Conservation (phyloP, 2,888 invertebrate species). For the Gandaritis pyraliata region DNA sequence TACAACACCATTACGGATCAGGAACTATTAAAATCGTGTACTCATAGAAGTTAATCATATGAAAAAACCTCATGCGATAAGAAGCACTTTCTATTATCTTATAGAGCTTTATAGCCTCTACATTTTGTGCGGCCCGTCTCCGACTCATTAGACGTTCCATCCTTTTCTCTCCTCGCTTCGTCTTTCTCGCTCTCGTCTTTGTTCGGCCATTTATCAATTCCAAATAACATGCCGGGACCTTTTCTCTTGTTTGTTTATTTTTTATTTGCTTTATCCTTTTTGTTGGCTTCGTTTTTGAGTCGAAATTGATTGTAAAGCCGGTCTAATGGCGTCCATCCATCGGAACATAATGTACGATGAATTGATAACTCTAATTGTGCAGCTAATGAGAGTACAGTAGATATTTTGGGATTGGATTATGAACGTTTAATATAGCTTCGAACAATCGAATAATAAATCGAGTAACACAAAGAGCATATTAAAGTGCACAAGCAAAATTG, state of each 20-base stretch:
- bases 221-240: slow-evolving; percentile 82
- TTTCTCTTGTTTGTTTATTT: slow-evolving; percentile 81
- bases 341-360: slow-evolving; percentile 66
- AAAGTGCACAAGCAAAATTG: slow-evolving; percentile 54
- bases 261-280: slow-evolving; percentile 80
- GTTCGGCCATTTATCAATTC: slow-evolving; percentile 83
- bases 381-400: slow-evolving; percentile 65
- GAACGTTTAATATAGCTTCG: slow-evolving; percentile 43
- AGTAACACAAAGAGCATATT: slow-evolving; percentile 51
- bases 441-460: slow-evolving; percentile 52
- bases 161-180: slow-evolving; percentile 68
- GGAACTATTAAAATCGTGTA: too few relatives aligned
- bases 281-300: slow-evolving; percentile 71
- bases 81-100: slow-evolving; percentile 78
- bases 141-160: slow-evolving; percentile 75
- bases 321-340: slow-evolving; percentile 74
- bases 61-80: slow-evolving; percentile 52
- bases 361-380: slow-evolving; percentile 75
- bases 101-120: slow-evolving; percentile 64
- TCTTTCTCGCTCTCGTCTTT: slow-evolving; percentile 72
- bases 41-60: slow-evolving; percentile 1
- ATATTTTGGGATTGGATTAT: slow-evolving; percentile 45
- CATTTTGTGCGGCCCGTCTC: slow-evolving; percentile 64
- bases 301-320: slow-evolving; percentile 81
- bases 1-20: too few relatives aligned